Evolutionary conservation across 2,888 invertebrate genomes (phyloP).

Genomic region (Rhogogaster chlorosoma): DNA sequence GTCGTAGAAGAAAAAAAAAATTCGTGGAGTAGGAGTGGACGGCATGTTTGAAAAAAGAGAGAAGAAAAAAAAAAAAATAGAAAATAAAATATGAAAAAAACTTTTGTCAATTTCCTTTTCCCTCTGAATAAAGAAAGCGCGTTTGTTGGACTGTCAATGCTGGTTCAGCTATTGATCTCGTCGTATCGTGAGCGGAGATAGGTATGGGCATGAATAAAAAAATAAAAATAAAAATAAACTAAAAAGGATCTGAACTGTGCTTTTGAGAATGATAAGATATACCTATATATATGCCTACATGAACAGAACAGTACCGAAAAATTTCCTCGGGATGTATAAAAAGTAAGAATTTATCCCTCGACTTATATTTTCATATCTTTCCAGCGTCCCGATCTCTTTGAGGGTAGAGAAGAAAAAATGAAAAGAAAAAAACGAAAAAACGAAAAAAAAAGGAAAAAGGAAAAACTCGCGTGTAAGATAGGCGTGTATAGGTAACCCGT

Average conservation of each 20-base stretch:
- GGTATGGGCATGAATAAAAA: background rate
- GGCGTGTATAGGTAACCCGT: too few relatives aligned
- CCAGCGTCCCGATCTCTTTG: constrained; percentile 18
- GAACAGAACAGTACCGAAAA: background rate
- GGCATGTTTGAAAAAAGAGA: background rate
- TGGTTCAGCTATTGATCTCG: background rate
- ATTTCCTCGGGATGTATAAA: background rate
- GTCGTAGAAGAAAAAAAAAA: background rate
- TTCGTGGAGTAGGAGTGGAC: too few relatives aligned
- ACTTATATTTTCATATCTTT: constrained; percentile 13
- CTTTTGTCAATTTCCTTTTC: background rate
- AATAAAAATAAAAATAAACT: background rate
- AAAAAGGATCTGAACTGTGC: background rate
- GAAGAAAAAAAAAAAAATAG: background rate
- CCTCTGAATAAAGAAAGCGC: background rate
- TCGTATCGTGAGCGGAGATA: background rate
- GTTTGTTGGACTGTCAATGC: background rate
- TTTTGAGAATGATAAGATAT: background rate
- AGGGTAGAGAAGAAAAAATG: background rate
- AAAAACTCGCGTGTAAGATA: background rate
- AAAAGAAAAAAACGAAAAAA: background rate
- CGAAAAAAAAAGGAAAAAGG: background rate
- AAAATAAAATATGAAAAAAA: background rate
- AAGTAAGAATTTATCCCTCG: background rate
- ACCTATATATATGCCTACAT: too few relatives aligned